These are phyloP conservation scores for Phoronis australis DNA, from an alignment of 2,888 invertebrate species.

Conservation along the genomic window DNA sequence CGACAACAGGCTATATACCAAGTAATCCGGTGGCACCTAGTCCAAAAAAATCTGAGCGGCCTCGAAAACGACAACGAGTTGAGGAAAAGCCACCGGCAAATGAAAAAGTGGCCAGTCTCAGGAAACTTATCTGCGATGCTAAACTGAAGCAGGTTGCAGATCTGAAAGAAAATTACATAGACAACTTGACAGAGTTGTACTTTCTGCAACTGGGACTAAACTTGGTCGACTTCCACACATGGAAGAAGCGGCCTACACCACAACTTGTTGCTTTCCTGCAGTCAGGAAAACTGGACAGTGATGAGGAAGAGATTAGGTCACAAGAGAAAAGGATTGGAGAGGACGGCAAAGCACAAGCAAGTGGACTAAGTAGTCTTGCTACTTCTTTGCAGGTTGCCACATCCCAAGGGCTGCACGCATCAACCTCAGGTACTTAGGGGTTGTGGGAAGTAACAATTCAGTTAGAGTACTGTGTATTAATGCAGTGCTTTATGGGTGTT, in stretches of 20 bases:
- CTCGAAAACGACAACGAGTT: conserved; percentile 35
- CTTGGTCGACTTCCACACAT: conserved; percentile 79
- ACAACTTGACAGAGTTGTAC: conserved; percentile 68
- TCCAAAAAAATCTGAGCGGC: conserved; percentile 25
- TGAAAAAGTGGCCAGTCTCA: conserved; percentile 31
- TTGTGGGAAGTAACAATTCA: no score
- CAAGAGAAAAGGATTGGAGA: no score
- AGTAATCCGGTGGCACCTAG: no score
- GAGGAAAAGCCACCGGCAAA: conserved; percentile 41
- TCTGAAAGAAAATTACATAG: conserved; percentile 48
- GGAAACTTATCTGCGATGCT: conserved; percentile 36
- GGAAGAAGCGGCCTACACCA: conserved; percentile 72
- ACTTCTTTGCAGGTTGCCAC: no score
- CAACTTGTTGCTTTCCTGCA: conserved; percentile 71
- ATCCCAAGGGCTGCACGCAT: no score
- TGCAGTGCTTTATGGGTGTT: no score
- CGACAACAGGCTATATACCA: no score
- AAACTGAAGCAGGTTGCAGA: conserved; percentile 34
- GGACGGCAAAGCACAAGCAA: no score
- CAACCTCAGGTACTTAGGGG: no score
- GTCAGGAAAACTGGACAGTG: conserved; percentile 65
- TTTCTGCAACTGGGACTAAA: conserved; percentile 81
- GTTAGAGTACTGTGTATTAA: no score
- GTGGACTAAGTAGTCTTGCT: no score
- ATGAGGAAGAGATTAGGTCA: conserved; percentile 56